Evolutionary conservation across 1,140 invertebrate genomes (phyloP), one percentile per base, ranked within the genome.

Genomic region (Medauroidea extradentata): DNA sequence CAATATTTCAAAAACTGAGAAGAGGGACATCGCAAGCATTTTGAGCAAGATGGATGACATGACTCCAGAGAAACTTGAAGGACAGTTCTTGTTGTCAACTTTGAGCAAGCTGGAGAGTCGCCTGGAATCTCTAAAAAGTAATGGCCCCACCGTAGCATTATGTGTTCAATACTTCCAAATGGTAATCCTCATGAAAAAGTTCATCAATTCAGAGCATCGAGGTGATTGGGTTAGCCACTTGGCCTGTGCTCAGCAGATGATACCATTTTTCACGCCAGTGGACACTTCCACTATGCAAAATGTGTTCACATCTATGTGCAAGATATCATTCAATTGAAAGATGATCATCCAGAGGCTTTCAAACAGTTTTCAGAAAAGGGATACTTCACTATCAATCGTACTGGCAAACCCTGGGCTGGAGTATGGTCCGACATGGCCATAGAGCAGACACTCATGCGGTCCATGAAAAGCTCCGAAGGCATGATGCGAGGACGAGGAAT

Each of bases 241-340:
- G 39, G 67, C 70, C 48, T 16, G 60, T 46, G 58, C 72, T 21
- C 25, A 73, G 64, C 61, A 64, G 64, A 79, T 79, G 74, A 63
- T 78, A 38, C 75, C 73, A 55, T 76, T 62, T 74, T 78, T 59
- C 73, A 75, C 55, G 73, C 76, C 23, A 62, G 66, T 54, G 72
- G 70, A 8, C 70, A 79, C 62, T 72, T 72, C 59, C 52, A 69
- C 23, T 78, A 78, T 65, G 71, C 74, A 8, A 80, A 79, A 69
- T 75, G 71, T 49, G 63, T 63, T 34, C 69, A 73, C 38, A 46
- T 77, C n/a, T 79, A 78, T 65, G 52, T 79, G 11, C 73, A 77
- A 71, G 63, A 76, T 65, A 78, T 74, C 73, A 0, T 43, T 51
- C 41, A 67, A 54, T 63, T 73, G 39, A 53, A 63, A 49, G 64